Percentiles rank a stretch among this genome's conserved stretches.
Conservation (phyloP, 2,888 invertebrate species). For the Synergus gifuensis region DNA sequence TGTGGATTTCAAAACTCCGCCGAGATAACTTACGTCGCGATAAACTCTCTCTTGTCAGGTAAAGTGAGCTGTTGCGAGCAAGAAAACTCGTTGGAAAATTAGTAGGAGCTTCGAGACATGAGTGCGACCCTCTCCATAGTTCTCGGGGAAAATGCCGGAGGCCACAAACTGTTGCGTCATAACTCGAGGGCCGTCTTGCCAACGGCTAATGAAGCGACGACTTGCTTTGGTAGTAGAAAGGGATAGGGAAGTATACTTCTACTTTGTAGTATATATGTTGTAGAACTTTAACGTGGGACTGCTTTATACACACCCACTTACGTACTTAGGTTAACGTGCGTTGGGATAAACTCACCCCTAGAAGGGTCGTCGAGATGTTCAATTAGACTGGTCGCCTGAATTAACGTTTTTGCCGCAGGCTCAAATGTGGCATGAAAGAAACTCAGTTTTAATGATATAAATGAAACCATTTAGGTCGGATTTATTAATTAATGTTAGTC, state of each 20-base stretch:
- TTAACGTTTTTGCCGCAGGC: slow-evolving; percentile 23
- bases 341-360: slow-evolving; percentile 66
- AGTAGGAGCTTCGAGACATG: slow-evolving; percentile 23
- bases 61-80: slow-evolving; percentile 3
- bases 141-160: slow-evolving; percentile 55
- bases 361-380: slow-evolving; percentile 59
- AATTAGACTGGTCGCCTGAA: slow-evolving; percentile 61
- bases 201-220: slow-evolving; percentile 66
- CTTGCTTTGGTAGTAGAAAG: slow-evolving; percentile 49
- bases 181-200: slow-evolving; percentile 62
- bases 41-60: slow-evolving; percentile 33
- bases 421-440: background rate
- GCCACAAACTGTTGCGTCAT: slow-evolving; percentile 75
- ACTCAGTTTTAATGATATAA: background rate
- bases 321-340: slow-evolving; percentile 64
- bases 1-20: background rate
- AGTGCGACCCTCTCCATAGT: slow-evolving; percentile 17
- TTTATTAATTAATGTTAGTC: too few species aligned
- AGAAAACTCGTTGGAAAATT: slow-evolving; percentile 33
- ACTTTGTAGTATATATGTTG: slow-evolving; percentile 37
- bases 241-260: slow-evolving; percentile 44
- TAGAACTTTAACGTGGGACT: slow-evolving; percentile 58
- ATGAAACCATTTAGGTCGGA: too few species aligned
- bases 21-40: slow-evolving; percentile 32
- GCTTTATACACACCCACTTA: slow-evolving; percentile 65